These are phyloP conservation scores for Antheraea pernyi DNA, from an alignment of 1,140 invertebrate species.

Conservation along the genomic window DNA sequence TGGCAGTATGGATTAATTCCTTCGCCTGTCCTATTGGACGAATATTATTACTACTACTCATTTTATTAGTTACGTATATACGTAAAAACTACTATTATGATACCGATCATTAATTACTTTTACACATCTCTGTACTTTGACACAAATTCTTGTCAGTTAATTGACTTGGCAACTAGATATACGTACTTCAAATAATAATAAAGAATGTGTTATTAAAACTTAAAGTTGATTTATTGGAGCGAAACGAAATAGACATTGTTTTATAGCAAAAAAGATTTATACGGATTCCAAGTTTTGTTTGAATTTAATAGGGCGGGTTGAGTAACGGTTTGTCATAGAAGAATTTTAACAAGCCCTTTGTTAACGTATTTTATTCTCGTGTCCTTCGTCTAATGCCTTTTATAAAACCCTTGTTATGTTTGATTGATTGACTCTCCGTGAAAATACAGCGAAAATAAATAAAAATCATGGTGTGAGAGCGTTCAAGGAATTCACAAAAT, in stretches of 20 bases:
- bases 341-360: conserved; percentile 74
- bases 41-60: too few relatives aligned
- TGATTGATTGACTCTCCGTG: conserved; percentile 9
- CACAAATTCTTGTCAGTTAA: conserved; percentile 3
- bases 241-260: conserved; percentile 16
- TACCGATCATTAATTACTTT: neutral
- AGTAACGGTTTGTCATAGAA: conserved; percentile 48
- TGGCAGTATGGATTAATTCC: too few relatives aligned
- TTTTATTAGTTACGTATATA: too few relatives aligned
- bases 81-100: neutral
- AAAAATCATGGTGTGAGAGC: neutral
- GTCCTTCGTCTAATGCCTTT: conserved; percentile 10
- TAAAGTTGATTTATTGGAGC: neutral
- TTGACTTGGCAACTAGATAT: neutral
- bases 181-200: neutral
- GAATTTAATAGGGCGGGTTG: conserved; percentile 53
- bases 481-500: too few relatives aligned
- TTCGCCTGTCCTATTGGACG: too few relatives aligned
- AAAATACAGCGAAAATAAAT: neutral
- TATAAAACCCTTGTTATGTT: conserved; percentile 3
- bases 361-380: conserved; percentile 36
- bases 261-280: conserved; percentile 12
- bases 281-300: conserved; percentile 39
- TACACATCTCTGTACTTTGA: neutral
- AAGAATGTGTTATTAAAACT: neutral